Base-by-base conservation (phyloP, 2,113 vertebrate species). In the Microtus richardsoni region DNA sequence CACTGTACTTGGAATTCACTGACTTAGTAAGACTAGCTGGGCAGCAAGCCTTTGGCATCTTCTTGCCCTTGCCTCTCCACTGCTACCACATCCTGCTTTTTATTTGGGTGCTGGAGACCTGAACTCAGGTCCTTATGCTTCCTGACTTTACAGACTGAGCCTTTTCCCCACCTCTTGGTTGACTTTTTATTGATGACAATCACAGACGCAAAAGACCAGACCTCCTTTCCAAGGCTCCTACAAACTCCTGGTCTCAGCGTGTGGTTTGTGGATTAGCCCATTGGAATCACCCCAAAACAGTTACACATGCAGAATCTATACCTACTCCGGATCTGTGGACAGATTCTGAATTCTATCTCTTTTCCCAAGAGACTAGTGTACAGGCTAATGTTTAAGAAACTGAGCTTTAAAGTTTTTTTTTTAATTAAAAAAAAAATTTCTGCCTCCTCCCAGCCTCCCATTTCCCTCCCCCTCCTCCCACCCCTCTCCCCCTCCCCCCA, bases 361-460 rank as follows among this genome's bases (percentile, higher is more conserved):
- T 7, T 95, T 88, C 10, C 33, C 17, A 24, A 58, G 22, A 44
- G 26, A 88, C 71, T 64, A 13, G 47, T n/a, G 16, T 77, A 8
- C 13, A 66, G 11, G 52, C 78, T 88, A 26, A 41, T 30, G 44
- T 89, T 91, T 84, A 41, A 97, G 87, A 58, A 86, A 79, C 52
- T 30, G 14, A 21, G 8, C 13, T 24, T 36, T 49, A 70, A 95
- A 68, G 26, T 64, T 68, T 92, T 82, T 58, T 49, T 49, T 49
- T 49, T 49, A 49, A 2, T 49, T 0, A 49, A 49, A 49, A 49
- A 49, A 49, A 49, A 49, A 49, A 11, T 49, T 49, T 12, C 49
- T 0, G 11, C 49, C 49, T 47, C 47, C 47, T 47, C 47, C 44
- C 44, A 44, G 44, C 44, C 44, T 49, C 49, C 49, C 49, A 49